Percentiles rank a stretch among this genome's conserved stretches.
These are phyloP conservation scores for Ptychadena robeensis DNA, from an alignment of 2,797 vertebrate genomes.

Conservation along the genomic window DNA sequence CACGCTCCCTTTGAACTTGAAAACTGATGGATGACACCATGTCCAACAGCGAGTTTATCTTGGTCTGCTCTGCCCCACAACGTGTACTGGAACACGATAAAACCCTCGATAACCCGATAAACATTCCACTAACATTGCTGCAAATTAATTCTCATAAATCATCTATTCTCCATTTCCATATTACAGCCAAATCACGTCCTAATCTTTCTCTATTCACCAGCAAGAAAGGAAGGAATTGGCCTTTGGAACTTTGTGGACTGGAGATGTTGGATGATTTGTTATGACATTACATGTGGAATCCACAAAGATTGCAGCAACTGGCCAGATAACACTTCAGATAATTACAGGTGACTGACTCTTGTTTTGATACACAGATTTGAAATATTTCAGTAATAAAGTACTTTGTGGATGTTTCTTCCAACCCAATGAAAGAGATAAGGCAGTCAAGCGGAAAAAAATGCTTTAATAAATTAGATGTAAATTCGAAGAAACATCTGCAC, in stretches of 20 bases:
- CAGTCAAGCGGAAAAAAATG: constrained; percentile 26
- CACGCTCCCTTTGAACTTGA: constrained; percentile 8
- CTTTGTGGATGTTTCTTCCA: not conserved
- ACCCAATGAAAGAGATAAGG: constrained; percentile 12
- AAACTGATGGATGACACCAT: not conserved
- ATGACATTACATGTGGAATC: constrained; percentile 26
- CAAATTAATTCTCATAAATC: constrained; percentile 41
- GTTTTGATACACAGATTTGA: constrained; percentile 5
- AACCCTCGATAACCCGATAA: constrained; percentile 25
- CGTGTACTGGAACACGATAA: constrained; percentile 3
- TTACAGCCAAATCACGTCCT: constrained; percentile 27
- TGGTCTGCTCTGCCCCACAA: constrained; percentile 21
- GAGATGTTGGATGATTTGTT: constrained; percentile 4
- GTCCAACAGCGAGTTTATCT: constrained; percentile 22
- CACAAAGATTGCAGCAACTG: not conserved
- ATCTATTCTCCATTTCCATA: not conserved
- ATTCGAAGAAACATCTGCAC: not conserved
- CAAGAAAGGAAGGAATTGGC: constrained; percentile 8
- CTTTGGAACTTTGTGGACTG: not conserved
- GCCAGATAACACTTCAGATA: constrained; percentile 24
- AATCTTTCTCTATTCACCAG: not conserved
- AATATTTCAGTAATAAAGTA: constrained; percentile 14
- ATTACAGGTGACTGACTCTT: constrained; percentile 15
- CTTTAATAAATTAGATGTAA: constrained; percentile 5
- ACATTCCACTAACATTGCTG: not conserved